Evolutionary conservation across 2,113 vertebrate genomes (phyloP), one percentile per base, ranked within the genome.

Genomic region (Tringa solitaria): DNA sequence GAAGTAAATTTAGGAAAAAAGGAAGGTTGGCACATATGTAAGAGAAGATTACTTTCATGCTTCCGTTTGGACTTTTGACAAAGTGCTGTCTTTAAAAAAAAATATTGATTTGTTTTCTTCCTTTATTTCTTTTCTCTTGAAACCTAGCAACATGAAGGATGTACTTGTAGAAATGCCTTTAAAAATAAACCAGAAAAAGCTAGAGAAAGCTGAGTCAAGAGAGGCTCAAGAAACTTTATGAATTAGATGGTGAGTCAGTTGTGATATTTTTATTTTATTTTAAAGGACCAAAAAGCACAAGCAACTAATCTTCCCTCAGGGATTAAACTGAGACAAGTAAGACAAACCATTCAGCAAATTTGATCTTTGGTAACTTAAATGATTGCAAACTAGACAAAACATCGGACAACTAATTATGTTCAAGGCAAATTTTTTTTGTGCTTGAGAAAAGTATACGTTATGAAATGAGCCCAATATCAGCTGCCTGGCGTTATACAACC

Each of bases 361-460:
- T 89, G 59, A 79, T 79, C 80, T 86, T 79, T 57, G 48, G 12
- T 68, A 84, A 73, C 37, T 84, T 93, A 76, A 76, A 67, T 30
- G 64, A 69, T 76, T 83, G 48, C 80, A 93, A 85, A 45, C 48
- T 75, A 91, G 91, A 93, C 37, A 78, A 95, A 95, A 91, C 81
- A 88, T 59, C 45, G 48, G 32, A 64, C 17, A 75, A n/a, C 37
- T 88, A 32, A 65, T 74, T 69, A 41, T 41, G 37, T 79, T 95
- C 61, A 91, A 94, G 59, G 70, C 69, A 76, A 91, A 78, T 11
- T n/a, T 93, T n/a, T 93, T 84, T 69, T 93, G 41, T 64, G 45
- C 24, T 67, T 59, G 27, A 41, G 53, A 92, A 88, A 56, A 10
- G 23, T 67, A 32, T 84, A 19, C 1, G 14, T 79, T 50, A 50